Evolutionary conservation across 2,888 invertebrate species (phyloP).

Genomic region (Clitarchus hookeri): DNA sequence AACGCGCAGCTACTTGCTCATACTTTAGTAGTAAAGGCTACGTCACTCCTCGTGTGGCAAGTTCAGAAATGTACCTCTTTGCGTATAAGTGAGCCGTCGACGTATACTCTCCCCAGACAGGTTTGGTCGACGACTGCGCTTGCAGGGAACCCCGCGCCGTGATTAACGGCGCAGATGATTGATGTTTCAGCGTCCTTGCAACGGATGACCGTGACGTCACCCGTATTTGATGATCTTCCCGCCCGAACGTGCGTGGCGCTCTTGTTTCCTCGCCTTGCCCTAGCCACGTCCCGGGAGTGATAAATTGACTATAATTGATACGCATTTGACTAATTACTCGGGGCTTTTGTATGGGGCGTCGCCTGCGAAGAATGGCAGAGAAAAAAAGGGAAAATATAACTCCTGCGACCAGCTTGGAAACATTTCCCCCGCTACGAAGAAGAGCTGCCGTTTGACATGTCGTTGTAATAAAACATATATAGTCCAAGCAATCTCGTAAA

Average conservation of each 20-base stretch:
- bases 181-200: constrained; percentile 31
- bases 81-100: no score
- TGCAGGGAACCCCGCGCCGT: neutral
- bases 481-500: no score
- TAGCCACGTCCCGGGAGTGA: constrained; percentile 34
- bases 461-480: no score
- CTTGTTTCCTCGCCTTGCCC: constrained; percentile 23
- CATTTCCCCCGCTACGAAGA: no score
- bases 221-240: constrained; percentile 40
- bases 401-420: no score
- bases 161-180: constrained; percentile 33
- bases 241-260: constrained; percentile 22
- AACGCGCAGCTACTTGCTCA: no score
- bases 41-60: no score
- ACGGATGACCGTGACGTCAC: constrained; percentile 39
- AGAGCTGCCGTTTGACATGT: no score
- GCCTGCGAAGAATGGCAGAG: neutral
- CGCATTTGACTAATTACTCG: constrained; percentile 32
- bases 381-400: neutral
- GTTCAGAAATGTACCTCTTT: no score
- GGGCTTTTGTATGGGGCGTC: constrained; percentile 17
- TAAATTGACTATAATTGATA: constrained; percentile 40
- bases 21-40: no score
- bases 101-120: no score
- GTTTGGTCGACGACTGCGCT: no score